Base-by-base conservation (phyloP, 92 coral and sea anemone genomes). In the Heteractis magnifica region DNA sequence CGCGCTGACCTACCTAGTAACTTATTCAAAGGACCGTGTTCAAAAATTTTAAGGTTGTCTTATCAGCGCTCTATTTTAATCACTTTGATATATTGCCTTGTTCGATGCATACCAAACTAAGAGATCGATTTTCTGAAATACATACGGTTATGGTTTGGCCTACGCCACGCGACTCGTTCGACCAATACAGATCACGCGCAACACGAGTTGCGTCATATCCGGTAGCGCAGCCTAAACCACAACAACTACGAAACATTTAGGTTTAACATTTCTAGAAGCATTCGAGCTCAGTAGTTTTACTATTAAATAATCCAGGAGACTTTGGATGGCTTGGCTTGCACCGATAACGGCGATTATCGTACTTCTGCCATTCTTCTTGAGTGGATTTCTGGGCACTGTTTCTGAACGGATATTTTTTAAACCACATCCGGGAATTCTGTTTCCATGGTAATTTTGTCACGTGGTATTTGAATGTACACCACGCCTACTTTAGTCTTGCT, bases 401-500 rank as follows among this genome's bases (percentile, higher is more conserved):
- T 18, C 62, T 64, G 8, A 15, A 18, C 26, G 71, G 75, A 60
- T 60, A 26, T 44, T 68, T n/a, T 18, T 49, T 49, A 1, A 14
- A 44, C 75, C 64, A 52, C 79, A 76, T 76, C 79, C 59, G 65
- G 83, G 59, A 71, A 14, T 81, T 81, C 52, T 56, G 65, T 71
- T 65, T 56, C 84, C 84, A 68, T 68, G 73, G 73, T 20, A 68
- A 65, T 26, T 68, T 68, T 20, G 20, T 68, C 73, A 14, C 23
- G 11, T 26, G 73, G 73, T 68, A 68, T 12, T 41, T 68, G 73
- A 68, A 68, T 68, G 49, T 55, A 65, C 60, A 72, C 79, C 86
- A 82, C 79, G 49, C 41, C 73, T 82, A 82, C 79, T 59, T 68
- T 49, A 55, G 48, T 51, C 86, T 82, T 82, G 86, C 86, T 82